Base-by-base conservation (phyloP, 2,797 vertebrate species). In the Lagodon rhomboides region DNA sequence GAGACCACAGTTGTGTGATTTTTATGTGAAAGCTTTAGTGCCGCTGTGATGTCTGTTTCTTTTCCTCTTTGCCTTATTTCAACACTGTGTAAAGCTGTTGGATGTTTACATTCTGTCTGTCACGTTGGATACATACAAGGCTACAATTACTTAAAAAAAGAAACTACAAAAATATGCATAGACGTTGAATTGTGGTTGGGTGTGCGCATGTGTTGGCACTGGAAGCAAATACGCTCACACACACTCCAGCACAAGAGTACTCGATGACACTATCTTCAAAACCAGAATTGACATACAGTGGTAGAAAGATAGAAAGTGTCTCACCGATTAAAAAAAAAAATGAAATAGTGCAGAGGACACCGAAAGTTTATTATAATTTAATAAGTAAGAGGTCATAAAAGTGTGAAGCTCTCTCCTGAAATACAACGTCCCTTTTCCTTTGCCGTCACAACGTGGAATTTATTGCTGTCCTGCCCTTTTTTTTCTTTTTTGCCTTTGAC, bases 281-380 rank as follows among this genome's bases (percentile, higher is more conserved):
- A 23, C 38, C 12, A 27, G 10, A 41, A 58, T 9, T 43, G 41
- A 60, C 27, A 17, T 49, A 22, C 12, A 62, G 12, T 30, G 38
- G 25, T 27, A 3, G 43, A 51, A 58, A 59, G 20, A 81, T 23
- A 59, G 41, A 69, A 50, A 77, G 41, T 63, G 74, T 69, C 43
- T 54, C 11, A 41, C 11, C 44, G n/a, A 60, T 70, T 27, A 27
- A 65, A 50, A 76, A 13, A 80, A 63, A 76, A 75, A 78, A n/a
- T 63, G 25, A 81, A 60, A 56, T 41, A 46, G 54, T 20, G 27
- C 16, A 12, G 53, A 62, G 15, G 53, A 64, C 47, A 38, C 50
- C 73, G 66, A 86, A 82, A 56, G 47, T 68, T 77, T 27, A 84
- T 83, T 75, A 77, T 63, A 73, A 82, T 84, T 85, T 75, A 73